phyloP scores from a whole-genome alignment of 1,140 invertebrate genomes.

The Matsumurasca onukii region DNA sequence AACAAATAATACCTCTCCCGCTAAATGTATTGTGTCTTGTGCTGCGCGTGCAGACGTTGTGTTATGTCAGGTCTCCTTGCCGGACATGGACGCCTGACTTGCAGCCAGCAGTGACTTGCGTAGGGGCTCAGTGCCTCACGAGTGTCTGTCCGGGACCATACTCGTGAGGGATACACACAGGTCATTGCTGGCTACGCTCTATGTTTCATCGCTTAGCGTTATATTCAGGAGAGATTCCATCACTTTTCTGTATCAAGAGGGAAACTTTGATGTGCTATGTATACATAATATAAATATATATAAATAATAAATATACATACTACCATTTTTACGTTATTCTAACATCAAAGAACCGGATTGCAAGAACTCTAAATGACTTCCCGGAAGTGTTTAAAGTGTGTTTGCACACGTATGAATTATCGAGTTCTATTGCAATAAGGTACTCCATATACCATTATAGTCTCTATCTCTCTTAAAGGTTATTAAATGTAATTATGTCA shows the following conservation, averaged over 20 bases:
- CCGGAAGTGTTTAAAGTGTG: conserved; percentile 28
- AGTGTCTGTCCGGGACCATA: conserved; percentile 30
- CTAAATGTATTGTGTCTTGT: conserved; percentile 36
- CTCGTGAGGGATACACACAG: conserved; percentile 34
- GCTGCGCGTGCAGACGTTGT: not conserved
- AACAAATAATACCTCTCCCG: conserved; percentile 31
- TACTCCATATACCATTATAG: conserved; percentile 25
- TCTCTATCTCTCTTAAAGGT: conserved; percentile 27
- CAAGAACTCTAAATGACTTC: conserved; percentile 34
- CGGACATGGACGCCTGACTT: conserved; percentile 29
- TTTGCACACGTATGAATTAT: conserved; percentile 18
- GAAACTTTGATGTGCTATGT: conserved; percentile 31
- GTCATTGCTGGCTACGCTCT: conserved; percentile 30
- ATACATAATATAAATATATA: conserved; percentile 28
- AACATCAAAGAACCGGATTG: conserved; percentile 29
- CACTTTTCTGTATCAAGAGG: conserved; percentile 34
- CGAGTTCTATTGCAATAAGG: conserved; percentile 30
- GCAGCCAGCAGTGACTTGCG: conserved; percentile 22
- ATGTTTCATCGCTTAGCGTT: conserved; percentile 36
- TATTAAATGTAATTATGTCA: conserved; percentile 21
- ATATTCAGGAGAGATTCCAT: conserved; percentile 34
- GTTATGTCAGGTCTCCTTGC: conserved; percentile 24
- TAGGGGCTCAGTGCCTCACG: conserved; percentile 39
- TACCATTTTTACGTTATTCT: conserved; percentile 30
- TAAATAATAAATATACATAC: conserved; percentile 32